Evolutionary conservation across 2,797 vertebrate genomes (phyloP), one percentile per base, ranked within the genome.

Genomic region (Hozukius guyotensis): DNA sequence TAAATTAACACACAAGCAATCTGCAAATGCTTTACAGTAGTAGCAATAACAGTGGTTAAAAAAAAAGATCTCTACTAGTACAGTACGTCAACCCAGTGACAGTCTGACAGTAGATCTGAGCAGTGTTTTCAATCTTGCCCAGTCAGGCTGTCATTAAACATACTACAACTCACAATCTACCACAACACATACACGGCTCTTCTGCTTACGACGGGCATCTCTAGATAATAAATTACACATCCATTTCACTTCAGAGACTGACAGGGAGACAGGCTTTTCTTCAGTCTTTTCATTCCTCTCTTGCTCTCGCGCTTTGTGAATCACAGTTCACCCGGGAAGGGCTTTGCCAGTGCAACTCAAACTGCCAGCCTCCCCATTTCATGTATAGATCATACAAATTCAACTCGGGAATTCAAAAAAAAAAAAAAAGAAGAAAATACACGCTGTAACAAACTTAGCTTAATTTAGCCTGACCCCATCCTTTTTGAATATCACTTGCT

Each of bases 1-100:
- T 99, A 99, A 99, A 96, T 99, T 98, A 99, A 97, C 94, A 96
- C 96, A 97, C 97, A 96, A 97, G 96, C 96, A 96, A 96, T 96
- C 95, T 94, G 97, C 93, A 95, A 97, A 97, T 95, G 92, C 89
- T 93, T 95, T 95, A 95, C 95, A 96, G 93, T 94, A 95, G 93
- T 93, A 94, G 92, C 92, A 94, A 90, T 90, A 93, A 93, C 88
- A 95, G 93, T 93, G 93, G 92, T 94, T 93, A 87, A 91, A 89
- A 91, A 93, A 93, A 81, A 83, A 25, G 57, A 86, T 90, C 73
- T 92, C 87, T 89, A 89, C 90, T 83, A 84, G 89, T 93, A 94
- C 93, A 91, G 92, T 93, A 94, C 89, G 78, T 93, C 88, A 92
- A 86, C 86, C 89, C 89, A 91, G 88, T 87, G 90, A 93, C 89